A percentile compares a stretch with the other conserved stretches of the same genome.
Conservation (phyloP, 2,888 invertebrate species). For the Stenotaenia linearis region DNA sequence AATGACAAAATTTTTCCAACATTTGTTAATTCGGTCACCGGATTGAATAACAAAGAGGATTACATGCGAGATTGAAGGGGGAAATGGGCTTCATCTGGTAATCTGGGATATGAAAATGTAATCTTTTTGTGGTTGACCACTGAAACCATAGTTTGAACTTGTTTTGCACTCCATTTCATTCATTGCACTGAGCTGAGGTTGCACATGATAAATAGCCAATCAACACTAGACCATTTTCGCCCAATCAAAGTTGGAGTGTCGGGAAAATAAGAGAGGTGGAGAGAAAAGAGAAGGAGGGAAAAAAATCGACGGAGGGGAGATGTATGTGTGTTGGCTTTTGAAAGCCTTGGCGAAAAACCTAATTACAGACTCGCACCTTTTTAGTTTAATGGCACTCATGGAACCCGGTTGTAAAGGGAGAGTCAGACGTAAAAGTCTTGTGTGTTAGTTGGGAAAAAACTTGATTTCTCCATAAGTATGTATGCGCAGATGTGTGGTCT, state of each 20-base stretch:
- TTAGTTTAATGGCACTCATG: slow-evolving; percentile 24
- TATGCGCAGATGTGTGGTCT: background rate
- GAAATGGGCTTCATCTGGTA: background rate
- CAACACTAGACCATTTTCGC: slow-evolving; percentile 20
- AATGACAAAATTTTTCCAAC: background rate
- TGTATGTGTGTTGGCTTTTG: background rate
- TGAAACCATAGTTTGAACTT: background rate
- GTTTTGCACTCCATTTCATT: background rate
- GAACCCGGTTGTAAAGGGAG: background rate
- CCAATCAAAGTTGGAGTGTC: slow-evolving; percentile 23
- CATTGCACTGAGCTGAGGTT: background rate
- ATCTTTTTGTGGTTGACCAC: slow-evolving; percentile 4
- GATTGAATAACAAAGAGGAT: background rate
- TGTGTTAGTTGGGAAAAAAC: background rate
- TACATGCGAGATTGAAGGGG: background rate
- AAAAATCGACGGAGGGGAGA: background rate
- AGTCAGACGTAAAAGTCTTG: background rate
- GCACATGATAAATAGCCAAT: slow-evolving; percentile 4
- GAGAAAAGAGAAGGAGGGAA: background rate
- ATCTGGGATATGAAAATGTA: slow-evolving; percentile 10
- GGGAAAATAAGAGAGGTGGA: background rate
- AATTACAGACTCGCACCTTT: slow-evolving; percentile 23
- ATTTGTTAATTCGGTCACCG: background rate
- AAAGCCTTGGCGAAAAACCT: slow-evolving; percentile 17
- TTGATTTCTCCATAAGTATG: background rate